Percentiles rank a stretch among this genome's conserved stretches.
Evolutionary conservation across 2,113 vertebrate species (phyloP).

Genomic region (Aythya baeri): DNA sequence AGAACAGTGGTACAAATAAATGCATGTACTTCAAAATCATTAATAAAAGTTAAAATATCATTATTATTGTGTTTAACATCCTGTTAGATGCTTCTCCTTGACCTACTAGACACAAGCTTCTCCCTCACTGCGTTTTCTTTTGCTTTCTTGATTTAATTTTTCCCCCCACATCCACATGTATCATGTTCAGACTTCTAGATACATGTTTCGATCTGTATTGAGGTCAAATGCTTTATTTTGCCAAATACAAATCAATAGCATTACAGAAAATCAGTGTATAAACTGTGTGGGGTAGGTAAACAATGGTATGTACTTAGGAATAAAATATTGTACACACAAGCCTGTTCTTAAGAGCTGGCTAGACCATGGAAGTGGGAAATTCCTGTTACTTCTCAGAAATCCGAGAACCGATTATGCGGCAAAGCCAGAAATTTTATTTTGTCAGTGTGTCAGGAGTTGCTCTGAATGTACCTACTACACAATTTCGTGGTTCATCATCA

Average conservation of each 20-base stretch:
- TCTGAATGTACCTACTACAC: neutral
- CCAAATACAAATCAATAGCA: neutral
- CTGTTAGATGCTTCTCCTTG: neutral
- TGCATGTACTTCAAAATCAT: neutral
- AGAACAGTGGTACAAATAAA: neutral
- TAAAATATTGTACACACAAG: neutral
- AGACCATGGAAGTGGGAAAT: neutral
- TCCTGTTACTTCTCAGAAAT: neutral
- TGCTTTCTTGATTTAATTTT: neutral
- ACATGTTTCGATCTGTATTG: neutral
- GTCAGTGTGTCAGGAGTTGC: neutral
- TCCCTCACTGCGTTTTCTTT: neutral
- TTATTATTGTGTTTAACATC: neutral
- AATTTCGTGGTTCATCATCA: neutral
- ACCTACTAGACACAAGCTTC: neutral
- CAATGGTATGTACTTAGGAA: neutral
- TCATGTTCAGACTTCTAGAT: too few species aligned
- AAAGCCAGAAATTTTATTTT: neutral
- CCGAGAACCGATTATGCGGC: neutral
- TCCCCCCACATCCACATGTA: neutral
- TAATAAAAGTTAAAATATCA: neutral
- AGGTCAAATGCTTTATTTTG: neutral
- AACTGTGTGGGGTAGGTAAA: neutral
- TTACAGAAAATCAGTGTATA: neutral
- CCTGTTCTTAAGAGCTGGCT: neutral